A percentile compares a stretch with the other conserved stretches of the same genome.
These are phyloP conservation scores for Caenorhabditis zanzibari DNA, from an alignment of 2,888 invertebrate genomes.

Conservation along the genomic window DNA sequence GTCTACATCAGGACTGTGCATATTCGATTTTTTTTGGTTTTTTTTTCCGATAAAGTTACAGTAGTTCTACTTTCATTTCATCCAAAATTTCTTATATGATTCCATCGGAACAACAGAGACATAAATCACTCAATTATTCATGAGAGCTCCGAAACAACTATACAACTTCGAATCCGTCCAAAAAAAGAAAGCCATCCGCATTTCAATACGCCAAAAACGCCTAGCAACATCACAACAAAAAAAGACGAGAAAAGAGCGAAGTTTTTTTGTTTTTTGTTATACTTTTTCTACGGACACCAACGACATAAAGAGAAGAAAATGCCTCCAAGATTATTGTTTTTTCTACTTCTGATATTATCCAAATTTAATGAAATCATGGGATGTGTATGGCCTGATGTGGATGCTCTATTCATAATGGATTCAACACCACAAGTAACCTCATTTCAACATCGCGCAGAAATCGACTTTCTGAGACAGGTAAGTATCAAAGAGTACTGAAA, in stretches of 20 bases:
- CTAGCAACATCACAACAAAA: slow-evolving; percentile 32
- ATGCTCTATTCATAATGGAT: slow-evolving; percentile 79
- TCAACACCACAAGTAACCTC: slow-evolving; percentile 75
- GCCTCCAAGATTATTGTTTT: background rate
- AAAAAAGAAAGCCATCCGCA: slow-evolving; percentile 20
- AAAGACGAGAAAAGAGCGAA: slow-evolving; percentile 10
- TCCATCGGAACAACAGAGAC: background rate
- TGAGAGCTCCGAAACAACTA: slow-evolving; percentile 26
- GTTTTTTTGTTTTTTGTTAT: slow-evolving; percentile 30
- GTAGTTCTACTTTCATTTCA: too few relatives aligned
- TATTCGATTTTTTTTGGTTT: too few relatives aligned
- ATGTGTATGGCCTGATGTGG: slow-evolving; percentile 76
- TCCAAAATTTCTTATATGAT: background rate
- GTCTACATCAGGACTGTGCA: too few relatives aligned
- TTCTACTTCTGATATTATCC: background rate
- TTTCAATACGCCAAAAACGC: slow-evolving; percentile 11
- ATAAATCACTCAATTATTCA: slow-evolving; percentile 11
- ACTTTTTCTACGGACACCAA: background rate
- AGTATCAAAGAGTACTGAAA: background rate
- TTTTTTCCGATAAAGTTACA: too few relatives aligned
- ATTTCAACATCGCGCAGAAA: slow-evolving; percentile 71
- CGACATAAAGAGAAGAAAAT: slow-evolving; percentile 33
- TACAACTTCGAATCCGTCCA: slow-evolving; percentile 8
- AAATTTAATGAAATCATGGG: background rate
- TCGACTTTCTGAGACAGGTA: slow-evolving; percentile 71